Evolutionary conservation across 2,113 vertebrate species (phyloP), one percentile per base, ranked within the genome.

Genomic region (Panthera uncia): DNA sequence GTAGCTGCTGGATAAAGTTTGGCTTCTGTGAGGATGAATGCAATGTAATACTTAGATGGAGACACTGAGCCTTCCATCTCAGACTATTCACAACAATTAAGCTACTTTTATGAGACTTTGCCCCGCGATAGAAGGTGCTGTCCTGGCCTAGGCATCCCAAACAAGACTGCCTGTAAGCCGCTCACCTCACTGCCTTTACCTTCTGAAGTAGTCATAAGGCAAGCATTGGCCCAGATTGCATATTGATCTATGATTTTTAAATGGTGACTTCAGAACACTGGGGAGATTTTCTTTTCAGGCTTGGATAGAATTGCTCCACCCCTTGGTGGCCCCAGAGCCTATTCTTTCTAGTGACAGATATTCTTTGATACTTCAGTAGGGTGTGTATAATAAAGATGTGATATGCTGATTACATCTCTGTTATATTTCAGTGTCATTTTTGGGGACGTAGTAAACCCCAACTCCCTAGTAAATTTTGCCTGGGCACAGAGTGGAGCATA

Each of bases 371-470:
- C 41, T 94, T 97, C 18, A 80, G 13, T 7, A 91, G 36, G 63
- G 31, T 55, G 7, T 91, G 10, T 83, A 33, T 74, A 27, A 55
- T 74, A 33, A 55, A 95, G 55, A 74, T 94, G 29, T 13, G 4
- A 80, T 78, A 89, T 76, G 27, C 31, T 84, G 76, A 25, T 94
- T 87, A 11, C 87, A 61, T 45, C 5, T 48, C 14, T 92, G 15
- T 57, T 36, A 36, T 96, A 92, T 45, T 92, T 96, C 48, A 71
- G 36, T 82, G n/a, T 33, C 27, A 84, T 65, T 97, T 81, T 41
- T 48, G 36, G 9, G 31, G 18, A 18, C 14, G n/a, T 18, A 38
- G 19, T 66, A 57, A 89, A 65, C n/a, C 31, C 41, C 21, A 87
- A 25, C 45, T 94, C 38, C 11, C 55, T 93, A 38, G 16, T 66